Evolutionary conservation across 2,797 vertebrate species (phyloP), one percentile per base, ranked within the genome.

Genomic region (Poeciliopsis turneri): DNA sequence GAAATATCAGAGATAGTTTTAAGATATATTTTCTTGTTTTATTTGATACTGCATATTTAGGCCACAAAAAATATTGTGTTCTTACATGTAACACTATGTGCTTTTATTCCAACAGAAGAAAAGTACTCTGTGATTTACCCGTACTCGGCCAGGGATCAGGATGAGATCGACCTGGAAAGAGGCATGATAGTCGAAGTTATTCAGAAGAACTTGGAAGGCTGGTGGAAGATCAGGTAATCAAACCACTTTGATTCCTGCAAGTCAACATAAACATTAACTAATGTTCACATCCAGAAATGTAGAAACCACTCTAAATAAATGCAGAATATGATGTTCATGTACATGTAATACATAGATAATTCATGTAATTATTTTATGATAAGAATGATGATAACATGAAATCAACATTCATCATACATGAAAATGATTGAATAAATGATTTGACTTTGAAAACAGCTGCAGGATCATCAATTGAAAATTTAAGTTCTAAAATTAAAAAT

Each of bases 201-300:
- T 84, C 98, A 99, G 96, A 99, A 97, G 93, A 99, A 99, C 92
- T 92, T 99, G 92, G 98, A 99, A 91, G 98, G 98, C 91, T 99
- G 98, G 98, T 99, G 98, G 98, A 99, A 99, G 91, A 99, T 99
- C 94, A 98, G 98, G 98, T 99, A 95, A 78, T 68, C 55, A 64
- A 25, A 68, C 9, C 1, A 20, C 18, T 13, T 4, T 20, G 33
- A 23, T 71, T 28, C 7, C 64, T 70, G 13, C 8, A 46, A 46
- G 28, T 20, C 66, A 45, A 20, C 43, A 33, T 9, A 20, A 64
- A 39, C 5, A 39, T n/a, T 6, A 57, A 78, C 7, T 45, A 45
- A 13, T 70, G 68, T 41, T 45, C 39, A 15, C 25, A 70, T 5
- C 28, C 5, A 6, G 68, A 70, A 70, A 45, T 10, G 23, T 15